phyloP scores from a whole-genome alignment of 2,888 invertebrate species.

The Caradrina clavipalpis region DNA sequence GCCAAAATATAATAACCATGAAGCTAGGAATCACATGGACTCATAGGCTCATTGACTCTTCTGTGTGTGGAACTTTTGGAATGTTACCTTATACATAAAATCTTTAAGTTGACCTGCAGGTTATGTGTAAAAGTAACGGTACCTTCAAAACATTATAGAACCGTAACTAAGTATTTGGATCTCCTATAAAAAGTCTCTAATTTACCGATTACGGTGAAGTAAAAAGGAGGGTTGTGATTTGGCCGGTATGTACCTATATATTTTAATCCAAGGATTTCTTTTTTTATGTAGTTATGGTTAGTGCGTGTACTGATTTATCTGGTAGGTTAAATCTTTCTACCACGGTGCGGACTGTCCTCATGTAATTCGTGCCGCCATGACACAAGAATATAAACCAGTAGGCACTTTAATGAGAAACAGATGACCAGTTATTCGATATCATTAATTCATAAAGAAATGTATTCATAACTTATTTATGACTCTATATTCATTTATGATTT shows the following conservation, averaged over 20 bases:
- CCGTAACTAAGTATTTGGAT: no score
- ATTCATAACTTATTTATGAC: conserved; percentile 51
- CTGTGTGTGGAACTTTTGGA: background rate
- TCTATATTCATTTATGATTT: conserved; percentile 35
- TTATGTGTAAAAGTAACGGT: no score
- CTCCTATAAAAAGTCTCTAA: no score
- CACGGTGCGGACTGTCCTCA: background rate
- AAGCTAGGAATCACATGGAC: background rate
- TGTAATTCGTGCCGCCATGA: background rate
- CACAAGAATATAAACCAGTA: conserved; percentile 19
- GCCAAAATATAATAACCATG: background rate
- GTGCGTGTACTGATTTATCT: background rate
- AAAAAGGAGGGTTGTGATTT: no score
- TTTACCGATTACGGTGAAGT: no score
- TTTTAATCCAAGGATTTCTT: no score
- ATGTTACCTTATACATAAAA: background rate
- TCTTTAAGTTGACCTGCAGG: no score
- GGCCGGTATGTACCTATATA: no score
- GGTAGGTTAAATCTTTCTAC: background rate
- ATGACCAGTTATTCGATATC: conserved; percentile 40
- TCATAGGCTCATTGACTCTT: no score
- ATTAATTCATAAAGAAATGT: conserved; percentile 12
- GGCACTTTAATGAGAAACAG: conserved; percentile 42
- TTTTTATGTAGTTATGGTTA: no score
- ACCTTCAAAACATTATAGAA: no score